These are phyloP conservation scores for Macrotis lagotis DNA, from an alignment of 2,113 vertebrate genomes.

Conservation along the genomic window DNA sequence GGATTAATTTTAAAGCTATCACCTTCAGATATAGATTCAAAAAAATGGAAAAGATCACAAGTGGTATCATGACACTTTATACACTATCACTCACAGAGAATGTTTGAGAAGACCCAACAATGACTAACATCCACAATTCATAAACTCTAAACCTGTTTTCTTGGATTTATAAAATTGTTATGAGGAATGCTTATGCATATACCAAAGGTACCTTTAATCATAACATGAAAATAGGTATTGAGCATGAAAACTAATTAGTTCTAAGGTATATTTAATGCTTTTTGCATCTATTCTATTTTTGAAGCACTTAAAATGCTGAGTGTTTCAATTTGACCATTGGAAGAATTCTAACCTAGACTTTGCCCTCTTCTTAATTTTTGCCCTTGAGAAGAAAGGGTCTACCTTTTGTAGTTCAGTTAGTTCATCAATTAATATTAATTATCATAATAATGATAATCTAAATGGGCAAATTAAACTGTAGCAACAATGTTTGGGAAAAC, in stretches of 20 bases:
- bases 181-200: not conserved
- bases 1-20: not conserved
- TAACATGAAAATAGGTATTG: not conserved
- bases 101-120: not conserved
- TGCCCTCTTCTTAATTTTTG: not conserved
- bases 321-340: not conserved
- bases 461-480: not conserved
- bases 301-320: not conserved
- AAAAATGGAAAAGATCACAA: not conserved
- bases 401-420: not conserved
- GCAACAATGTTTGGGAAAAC: not conserved
- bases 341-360: not conserved
- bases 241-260: not conserved
- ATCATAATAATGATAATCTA: not conserved
- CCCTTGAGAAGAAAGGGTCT: not conserved
- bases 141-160: not conserved
- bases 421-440: not conserved
- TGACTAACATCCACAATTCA: not conserved
- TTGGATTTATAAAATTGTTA: not conserved
- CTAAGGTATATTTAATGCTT: not conserved
- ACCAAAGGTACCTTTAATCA: not conserved
- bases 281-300: not conserved
- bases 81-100: not conserved
- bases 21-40: not conserved
- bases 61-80: not conserved